Evolutionary conservation across 2,113 vertebrate genomes (phyloP).

Genomic region (Eublepharis macularius): DNA sequence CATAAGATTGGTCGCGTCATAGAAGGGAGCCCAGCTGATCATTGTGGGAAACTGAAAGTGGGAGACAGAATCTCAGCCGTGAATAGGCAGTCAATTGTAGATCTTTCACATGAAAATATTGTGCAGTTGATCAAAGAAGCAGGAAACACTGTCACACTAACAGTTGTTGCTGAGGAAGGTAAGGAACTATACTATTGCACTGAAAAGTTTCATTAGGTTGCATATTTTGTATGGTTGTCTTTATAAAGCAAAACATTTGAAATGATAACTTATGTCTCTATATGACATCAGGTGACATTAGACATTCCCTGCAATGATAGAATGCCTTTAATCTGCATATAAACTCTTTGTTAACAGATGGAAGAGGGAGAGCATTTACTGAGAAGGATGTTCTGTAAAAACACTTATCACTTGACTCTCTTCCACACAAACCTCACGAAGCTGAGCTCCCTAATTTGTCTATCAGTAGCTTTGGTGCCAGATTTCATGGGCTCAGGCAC

Average conservation of each 20-base stretch:
- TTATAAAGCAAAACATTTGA: rapidly evolving
- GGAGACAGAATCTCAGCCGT: constrained; percentile 95
- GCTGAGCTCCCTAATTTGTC: background rate
- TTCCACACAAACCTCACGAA: background rate
- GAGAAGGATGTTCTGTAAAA: background rate
- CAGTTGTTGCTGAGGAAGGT: constrained; percentile 94
- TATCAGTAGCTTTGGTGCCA: background rate
- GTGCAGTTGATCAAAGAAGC: constrained; percentile 98
- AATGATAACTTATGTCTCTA: rapidly evolving
- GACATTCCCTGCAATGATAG: background rate
- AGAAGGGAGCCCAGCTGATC: constrained; percentile 93
- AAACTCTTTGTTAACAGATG: background rate
- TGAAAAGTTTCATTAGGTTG: rapidly evolving
- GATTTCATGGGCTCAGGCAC: background rate
- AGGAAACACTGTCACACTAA: constrained; percentile 88
- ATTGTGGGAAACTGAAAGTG: constrained; percentile 89
- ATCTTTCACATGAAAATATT: constrained; percentile 93
- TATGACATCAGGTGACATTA: background rate
- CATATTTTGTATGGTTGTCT: rapidly evolving
- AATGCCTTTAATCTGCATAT: background rate
- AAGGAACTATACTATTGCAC: background rate
- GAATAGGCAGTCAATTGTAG: constrained; percentile 90
- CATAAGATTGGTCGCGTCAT: constrained; percentile 98
- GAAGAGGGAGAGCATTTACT: background rate
- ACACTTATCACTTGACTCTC: too few species aligned